Conservation (phyloP, 1,140 invertebrate species). For the Helicoverpa zea region DNA sequence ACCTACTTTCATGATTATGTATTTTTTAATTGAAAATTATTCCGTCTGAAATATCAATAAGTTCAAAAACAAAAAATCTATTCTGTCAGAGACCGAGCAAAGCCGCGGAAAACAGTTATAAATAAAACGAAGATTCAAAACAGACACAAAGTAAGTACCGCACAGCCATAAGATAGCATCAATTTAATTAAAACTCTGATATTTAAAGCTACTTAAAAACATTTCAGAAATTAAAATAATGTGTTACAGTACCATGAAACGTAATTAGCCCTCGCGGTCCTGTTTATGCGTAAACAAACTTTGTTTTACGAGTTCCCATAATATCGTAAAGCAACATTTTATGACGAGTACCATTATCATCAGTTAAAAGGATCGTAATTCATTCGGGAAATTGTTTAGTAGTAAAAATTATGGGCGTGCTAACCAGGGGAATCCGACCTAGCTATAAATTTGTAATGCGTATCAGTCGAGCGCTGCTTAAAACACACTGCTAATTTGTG, state of each 20-base stretch:
- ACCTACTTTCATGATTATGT: too few relatives aligned
- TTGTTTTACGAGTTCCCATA: constrained; percentile 46
- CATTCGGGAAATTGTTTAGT: constrained; percentile 35
- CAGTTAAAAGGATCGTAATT: constrained; percentile 43
- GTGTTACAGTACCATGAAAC: constrained; percentile 34
- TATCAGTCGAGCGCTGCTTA: not conserved
- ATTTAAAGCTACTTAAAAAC: constrained; percentile 4
- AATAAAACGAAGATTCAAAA: not conserved
- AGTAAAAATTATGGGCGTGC: constrained; percentile 20
- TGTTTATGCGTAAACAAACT: constrained; percentile 46
- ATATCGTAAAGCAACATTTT: constrained; percentile 48
- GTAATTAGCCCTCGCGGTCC: constrained; percentile 29
- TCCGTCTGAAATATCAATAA: too few relatives aligned
- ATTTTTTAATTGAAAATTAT: too few relatives aligned
- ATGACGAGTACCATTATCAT: constrained; percentile 42
- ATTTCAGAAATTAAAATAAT: constrained; percentile 24
- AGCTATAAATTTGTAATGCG: not conserved
- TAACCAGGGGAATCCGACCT: constrained; percentile 22
- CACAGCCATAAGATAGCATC: not conserved
- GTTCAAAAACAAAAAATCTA: not conserved
- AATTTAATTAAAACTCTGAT: constrained; percentile 35
- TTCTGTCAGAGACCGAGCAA: not conserved
- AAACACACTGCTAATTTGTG: constrained; percentile 18
- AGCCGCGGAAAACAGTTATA: not conserved
- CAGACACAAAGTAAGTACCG: constrained; percentile 1